Percentiles rank a stretch among this genome's conserved stretches.
These are phyloP conservation scores for Nebria ingens DNA, from an alignment of 1,140 invertebrate genomes.

Conservation along the genomic window DNA sequence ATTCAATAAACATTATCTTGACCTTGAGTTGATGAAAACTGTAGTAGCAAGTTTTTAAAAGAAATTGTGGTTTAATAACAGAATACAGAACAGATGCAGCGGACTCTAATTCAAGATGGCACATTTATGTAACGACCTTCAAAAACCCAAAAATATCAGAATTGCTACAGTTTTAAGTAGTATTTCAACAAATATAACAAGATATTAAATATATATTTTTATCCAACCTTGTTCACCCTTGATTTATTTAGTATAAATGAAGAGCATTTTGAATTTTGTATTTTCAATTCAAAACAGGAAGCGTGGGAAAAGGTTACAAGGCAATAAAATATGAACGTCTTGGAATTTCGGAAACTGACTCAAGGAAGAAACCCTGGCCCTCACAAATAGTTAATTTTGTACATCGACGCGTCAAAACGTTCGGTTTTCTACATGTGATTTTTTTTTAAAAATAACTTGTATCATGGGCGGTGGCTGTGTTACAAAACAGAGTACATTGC, in stretches of 20 bases:
- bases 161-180: not conserved
- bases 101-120: not conserved
- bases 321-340: not conserved
- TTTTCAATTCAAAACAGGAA: not conserved
- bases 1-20: too few species aligned
- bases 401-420: not conserved
- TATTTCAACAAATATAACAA: not conserved
- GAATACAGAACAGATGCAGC: not conserved
- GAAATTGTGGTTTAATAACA: not conserved
- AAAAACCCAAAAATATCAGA: not conserved
- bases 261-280: not conserved
- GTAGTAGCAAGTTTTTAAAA: not conserved
- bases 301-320: not conserved
- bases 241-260: not conserved
- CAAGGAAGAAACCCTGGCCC: conserved; percentile 5
- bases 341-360: not conserved
- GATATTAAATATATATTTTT: not conserved
- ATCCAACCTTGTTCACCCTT: conserved; percentile 1
- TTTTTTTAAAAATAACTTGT: conserved; percentile 4
- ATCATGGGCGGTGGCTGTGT: not conserved
- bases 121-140: not conserved
- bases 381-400: not conserved
- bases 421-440: not conserved
- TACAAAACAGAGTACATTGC: too few species aligned
- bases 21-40: too few species aligned